A percentile compares a stretch with the other conserved stretches of the same genome.
These are phyloP conservation scores for Lasioglossum villosulum DNA, from an alignment of 2,888 invertebrate genomes.

Conservation along the genomic window DNA sequence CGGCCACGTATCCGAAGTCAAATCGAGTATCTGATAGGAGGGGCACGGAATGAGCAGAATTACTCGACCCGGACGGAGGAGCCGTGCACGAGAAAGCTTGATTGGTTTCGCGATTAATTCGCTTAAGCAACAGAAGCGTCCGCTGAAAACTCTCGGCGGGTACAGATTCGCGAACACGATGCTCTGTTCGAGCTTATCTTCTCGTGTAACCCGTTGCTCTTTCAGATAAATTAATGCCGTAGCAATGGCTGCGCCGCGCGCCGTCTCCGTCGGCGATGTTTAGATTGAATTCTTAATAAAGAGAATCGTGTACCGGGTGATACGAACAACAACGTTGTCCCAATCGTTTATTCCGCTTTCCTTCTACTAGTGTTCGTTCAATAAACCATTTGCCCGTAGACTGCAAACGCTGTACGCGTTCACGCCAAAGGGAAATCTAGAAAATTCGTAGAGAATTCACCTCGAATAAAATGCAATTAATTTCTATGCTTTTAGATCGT, in stretches of 20 bases:
- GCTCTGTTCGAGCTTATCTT: slow-evolving; percentile 45
- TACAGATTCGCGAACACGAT: slow-evolving; percentile 55
- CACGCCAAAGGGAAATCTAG: neutral
- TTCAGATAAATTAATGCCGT: slow-evolving; percentile 51
- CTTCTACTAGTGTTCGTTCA: neutral
- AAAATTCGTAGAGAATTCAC: neutral
- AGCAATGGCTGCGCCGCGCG: slow-evolving; percentile 20
- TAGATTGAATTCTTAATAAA: slow-evolving; percentile 45
- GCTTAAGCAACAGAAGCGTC: slow-evolving; percentile 57
- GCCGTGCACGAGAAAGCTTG: slow-evolving; percentile 53
- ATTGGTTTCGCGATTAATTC: slow-evolving; percentile 59
- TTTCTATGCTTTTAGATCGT: neutral
- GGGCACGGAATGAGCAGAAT: slow-evolving; percentile 28
- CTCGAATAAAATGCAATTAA: neutral
- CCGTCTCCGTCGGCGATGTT: slow-evolving; percentile 17
- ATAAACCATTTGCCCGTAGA: neutral
- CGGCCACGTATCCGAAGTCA: slow-evolving; percentile 25
- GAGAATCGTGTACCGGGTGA: slow-evolving; percentile 14
- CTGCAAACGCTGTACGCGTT: too few species aligned
- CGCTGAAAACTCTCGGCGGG: slow-evolving; percentile 47
- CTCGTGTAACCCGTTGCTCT: slow-evolving; percentile 30
- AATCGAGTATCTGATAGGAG: slow-evolving; percentile 20
- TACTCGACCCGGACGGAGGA: slow-evolving; percentile 32
- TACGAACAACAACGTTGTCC: neutral
- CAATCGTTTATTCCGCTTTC: neutral